Percentiles rank a stretch among this genome's conserved stretches.
These are phyloP conservation scores for Cybosia mesomella DNA, from an alignment of 2,888 invertebrate species.

Conservation along the genomic window DNA sequence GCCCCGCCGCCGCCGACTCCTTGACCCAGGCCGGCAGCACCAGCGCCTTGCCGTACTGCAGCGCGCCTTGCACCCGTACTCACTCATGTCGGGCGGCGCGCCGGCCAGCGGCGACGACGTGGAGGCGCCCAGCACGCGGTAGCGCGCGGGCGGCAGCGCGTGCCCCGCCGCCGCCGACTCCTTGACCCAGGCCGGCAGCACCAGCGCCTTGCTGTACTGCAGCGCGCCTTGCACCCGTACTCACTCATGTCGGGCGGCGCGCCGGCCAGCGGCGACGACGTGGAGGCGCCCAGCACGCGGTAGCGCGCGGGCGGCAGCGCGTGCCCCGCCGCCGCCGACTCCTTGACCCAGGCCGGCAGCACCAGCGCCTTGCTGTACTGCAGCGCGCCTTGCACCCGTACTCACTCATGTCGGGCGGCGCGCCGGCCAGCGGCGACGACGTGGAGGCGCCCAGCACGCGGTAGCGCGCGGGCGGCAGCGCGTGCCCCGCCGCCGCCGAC, in stretches of 20 bases:
- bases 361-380: too few relatives aligned
- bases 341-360: too few relatives aligned
- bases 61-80: conserved; percentile 48
- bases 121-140: conserved; percentile 86
- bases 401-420: conserved; percentile 82
- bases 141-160: conserved; percentile 88
- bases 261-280: conserved; percentile 90
- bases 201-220: conserved; percentile 55
- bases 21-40: too few relatives aligned
- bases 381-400: conserved; percentile 20
- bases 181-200: too few relatives aligned
- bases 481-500: conserved; percentile 76
- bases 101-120: conserved; percentile 90
- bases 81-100: conserved; percentile 83
- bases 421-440: conserved; percentile 90
- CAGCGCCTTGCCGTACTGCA: too few relatives aligned
- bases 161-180: conserved; percentile 71
- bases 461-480: conserved; percentile 88
- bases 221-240: conserved; percentile 77
- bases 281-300: conserved; percentile 86
- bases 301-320: conserved; percentile 88
- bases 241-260: conserved; percentile 82
- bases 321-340: conserved; percentile 91
- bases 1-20: too few relatives aligned
- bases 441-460: conserved; percentile 87